Conservation (phyloP, 2,888 invertebrate species). For the Digitonthophagus gazella region DNA sequence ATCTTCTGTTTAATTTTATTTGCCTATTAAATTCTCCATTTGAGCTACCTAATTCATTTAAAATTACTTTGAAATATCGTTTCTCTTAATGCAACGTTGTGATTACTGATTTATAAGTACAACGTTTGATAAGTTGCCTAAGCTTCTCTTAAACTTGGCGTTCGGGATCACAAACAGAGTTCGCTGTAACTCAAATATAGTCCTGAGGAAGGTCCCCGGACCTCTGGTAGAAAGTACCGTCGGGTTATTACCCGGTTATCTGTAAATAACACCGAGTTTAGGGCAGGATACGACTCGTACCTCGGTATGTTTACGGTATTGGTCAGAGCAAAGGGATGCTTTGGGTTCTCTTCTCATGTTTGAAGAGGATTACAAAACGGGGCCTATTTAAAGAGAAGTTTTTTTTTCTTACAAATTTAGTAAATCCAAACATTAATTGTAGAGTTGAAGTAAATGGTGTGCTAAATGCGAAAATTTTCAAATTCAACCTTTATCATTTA, state of each 20-base stretch:
- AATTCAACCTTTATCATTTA: too few species aligned
- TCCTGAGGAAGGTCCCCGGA: slow-evolving; percentile 59
- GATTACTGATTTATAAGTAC: background rate
- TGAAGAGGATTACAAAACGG: slow-evolving; percentile 46
- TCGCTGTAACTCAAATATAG: slow-evolving; percentile 42
- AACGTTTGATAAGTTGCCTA: background rate
- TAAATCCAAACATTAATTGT: too few species aligned
- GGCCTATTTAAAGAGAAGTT: slow-evolving; percentile 46
- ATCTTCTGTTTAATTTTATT: background rate
- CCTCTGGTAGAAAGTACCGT: slow-evolving; percentile 54
- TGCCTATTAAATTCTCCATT: background rate
- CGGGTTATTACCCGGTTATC: slow-evolving; percentile 46
- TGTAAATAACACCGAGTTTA: slow-evolving; percentile 41
- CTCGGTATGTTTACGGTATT: slow-evolving; percentile 42
- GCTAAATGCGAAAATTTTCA: too few species aligned
- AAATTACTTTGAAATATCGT: too few species aligned
- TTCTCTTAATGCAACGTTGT: too few species aligned
- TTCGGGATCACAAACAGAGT: slow-evolving; percentile 46
- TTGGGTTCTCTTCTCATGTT: slow-evolving; percentile 32
- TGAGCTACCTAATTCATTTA: too few species aligned
- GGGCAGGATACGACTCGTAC: slow-evolving; percentile 41
- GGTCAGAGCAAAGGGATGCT: slow-evolving; percentile 47
- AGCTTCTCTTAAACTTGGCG: slow-evolving; percentile 26
- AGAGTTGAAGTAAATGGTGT: too few species aligned
- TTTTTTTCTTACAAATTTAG: slow-evolving; percentile 33